Evolutionary conservation across 1,140 invertebrate species (phyloP).

Genomic region (Drosophila melanogaster): DNA sequence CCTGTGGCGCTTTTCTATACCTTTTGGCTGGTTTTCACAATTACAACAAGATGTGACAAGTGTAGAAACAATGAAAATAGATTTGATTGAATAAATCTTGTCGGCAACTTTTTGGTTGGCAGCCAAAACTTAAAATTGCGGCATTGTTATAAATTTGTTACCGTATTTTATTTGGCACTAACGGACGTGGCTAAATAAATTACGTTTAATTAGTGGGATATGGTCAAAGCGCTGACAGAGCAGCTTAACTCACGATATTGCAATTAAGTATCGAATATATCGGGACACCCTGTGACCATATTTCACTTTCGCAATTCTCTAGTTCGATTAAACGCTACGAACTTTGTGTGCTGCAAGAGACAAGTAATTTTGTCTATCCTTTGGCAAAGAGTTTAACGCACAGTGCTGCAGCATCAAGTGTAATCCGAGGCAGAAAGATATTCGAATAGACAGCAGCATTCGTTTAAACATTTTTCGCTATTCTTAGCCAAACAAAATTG

Average conservation of each 20-base stretch:
- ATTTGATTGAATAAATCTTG: slow-evolving; percentile 62
- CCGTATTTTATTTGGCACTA: slow-evolving; percentile 48
- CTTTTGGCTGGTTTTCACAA: slow-evolving; percentile 18
- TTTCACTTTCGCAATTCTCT: slow-evolving; percentile 2
- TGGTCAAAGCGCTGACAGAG: slow-evolving; percentile 30
- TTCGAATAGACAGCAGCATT: slow-evolving; percentile 26
- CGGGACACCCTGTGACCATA: slow-evolving; percentile 20
- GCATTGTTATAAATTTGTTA: slow-evolving; percentile 68
- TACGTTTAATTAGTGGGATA: slow-evolving; percentile 49
- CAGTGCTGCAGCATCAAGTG: slow-evolving; percentile 23
- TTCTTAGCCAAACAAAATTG: slow-evolving; percentile 67
- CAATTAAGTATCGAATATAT: slow-evolving; percentile 20
- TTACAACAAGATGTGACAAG: slow-evolving; percentile 53
- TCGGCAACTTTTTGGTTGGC: slow-evolving; percentile 56
- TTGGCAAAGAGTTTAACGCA: slow-evolving; percentile 20
- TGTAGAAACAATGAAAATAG: slow-evolving; percentile 47
- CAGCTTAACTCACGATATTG: not conserved
- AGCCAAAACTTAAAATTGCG: slow-evolving; percentile 45
- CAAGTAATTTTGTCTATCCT: slow-evolving; percentile 2
- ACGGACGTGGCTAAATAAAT: slow-evolving; percentile 61
- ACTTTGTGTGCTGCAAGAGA: not conserved
- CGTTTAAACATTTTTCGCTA: slow-evolving; percentile 59
- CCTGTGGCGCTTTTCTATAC: slow-evolving; percentile 25
- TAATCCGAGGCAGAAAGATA: slow-evolving; percentile 48
- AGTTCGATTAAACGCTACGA: slow-evolving; percentile 7